A percentile compares a stretch with the other conserved stretches of the same genome.
phyloP scores from a whole-genome alignment of 2,888 invertebrate genomes.

The Tenthredo scrophulariae region DNA sequence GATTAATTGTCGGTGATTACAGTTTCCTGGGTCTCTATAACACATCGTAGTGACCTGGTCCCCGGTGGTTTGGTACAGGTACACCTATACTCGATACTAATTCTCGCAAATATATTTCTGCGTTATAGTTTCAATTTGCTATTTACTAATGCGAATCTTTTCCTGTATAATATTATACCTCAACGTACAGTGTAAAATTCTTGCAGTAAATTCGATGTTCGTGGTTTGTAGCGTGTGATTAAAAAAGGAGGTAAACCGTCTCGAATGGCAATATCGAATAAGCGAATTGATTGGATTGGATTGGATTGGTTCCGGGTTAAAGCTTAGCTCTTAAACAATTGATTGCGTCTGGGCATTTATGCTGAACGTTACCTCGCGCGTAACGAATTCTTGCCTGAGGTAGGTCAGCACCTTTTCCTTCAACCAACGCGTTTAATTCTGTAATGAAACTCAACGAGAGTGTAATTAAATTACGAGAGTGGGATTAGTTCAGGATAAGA shows the following conservation, averaged over 20 bases:
- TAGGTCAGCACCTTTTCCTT: constrained; percentile 27
- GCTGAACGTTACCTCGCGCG: constrained; percentile 9
- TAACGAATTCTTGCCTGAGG: constrained; percentile 30
- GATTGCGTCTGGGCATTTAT: constrained; percentile 10
- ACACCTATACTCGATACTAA: constrained; percentile 9
- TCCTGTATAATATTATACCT: not conserved
- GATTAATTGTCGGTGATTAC: constrained; percentile 51
- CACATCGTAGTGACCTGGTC: constrained; percentile 14
- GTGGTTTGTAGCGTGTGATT: not conserved
- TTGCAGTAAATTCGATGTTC: not conserved
- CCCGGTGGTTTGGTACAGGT: constrained; percentile 11
- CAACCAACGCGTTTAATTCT: not conserved
- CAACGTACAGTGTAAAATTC: not conserved
- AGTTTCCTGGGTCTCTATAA: constrained; percentile 47
- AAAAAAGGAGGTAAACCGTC: not conserved
- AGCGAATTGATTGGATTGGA: not conserved
- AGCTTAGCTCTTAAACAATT: constrained; percentile 25
- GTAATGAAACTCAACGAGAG: constrained; percentile 36
- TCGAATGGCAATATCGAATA: not conserved
- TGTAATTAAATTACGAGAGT: constrained; percentile 33
- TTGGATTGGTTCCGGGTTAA: not conserved
- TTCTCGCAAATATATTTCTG: not conserved
- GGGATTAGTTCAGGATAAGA: constrained; percentile 22
- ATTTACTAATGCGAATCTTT: not conserved
- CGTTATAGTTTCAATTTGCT: not conserved